Evolutionary conservation across 2,888 invertebrate species (phyloP).

Genomic region (Xestoiulus laeticollis): DNA sequence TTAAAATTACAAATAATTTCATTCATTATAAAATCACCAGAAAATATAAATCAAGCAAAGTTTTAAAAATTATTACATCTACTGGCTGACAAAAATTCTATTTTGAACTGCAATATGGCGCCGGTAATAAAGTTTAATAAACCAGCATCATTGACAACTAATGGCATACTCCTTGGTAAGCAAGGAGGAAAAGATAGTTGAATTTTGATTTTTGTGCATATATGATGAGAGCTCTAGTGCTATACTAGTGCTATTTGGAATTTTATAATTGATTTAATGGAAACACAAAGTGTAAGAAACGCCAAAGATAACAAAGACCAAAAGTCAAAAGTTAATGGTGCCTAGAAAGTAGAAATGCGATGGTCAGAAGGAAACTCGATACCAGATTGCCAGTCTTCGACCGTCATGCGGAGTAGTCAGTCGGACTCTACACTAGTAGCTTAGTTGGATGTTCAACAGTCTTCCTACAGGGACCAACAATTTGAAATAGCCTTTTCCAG

Average conservation of each 20-base stretch:
- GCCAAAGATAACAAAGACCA: not conserved
- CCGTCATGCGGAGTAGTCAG: not conserved
- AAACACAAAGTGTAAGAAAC: not conserved
- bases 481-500: conserved; percentile 5
- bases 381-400: not conserved
- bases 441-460: not conserved
- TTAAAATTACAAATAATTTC: too few relatives aligned
- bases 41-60: too few relatives aligned
- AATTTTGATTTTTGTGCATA: not conserved
- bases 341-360: not conserved
- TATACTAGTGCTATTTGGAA: not conserved
- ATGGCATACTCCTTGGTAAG: not conserved
- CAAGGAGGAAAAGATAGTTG: not conserved
- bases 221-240: not conserved
- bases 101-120: conserved; percentile 17
- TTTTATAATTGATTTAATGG: not conserved
- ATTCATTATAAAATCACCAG: too few relatives aligned
- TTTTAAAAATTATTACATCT: too few relatives aligned
- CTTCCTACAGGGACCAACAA: not conserved
- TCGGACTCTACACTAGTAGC: too few relatives aligned
- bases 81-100: too few relatives aligned
- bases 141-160: not conserved
- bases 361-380: not conserved
- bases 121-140: not conserved
- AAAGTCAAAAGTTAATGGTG: not conserved